These are phyloP conservation scores for Caenorhabditis sp. DNA, from an alignment of 2,888 invertebrate species.

Conservation along the genomic window DNA sequence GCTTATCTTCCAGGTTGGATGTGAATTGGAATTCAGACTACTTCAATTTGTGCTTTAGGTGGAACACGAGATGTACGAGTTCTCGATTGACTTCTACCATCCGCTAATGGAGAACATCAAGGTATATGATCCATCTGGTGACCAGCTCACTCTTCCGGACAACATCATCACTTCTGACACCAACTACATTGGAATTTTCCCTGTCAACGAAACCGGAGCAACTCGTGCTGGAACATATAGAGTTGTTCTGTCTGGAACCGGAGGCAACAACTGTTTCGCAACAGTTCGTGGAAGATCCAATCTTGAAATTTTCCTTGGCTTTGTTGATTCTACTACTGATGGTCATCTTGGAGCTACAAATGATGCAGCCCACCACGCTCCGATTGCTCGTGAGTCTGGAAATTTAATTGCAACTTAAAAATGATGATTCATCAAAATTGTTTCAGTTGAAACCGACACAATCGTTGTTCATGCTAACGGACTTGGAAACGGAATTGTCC, in stretches of 20 bases:
- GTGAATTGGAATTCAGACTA: not conserved
- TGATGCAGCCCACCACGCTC: slow-evolving; percentile 73
- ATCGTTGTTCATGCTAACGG: slow-evolving; percentile 73
- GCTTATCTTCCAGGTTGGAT: slow-evolving; percentile 65
- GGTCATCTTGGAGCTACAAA: slow-evolving; percentile 69
- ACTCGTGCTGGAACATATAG: slow-evolving; percentile 69
- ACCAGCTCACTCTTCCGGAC: slow-evolving; percentile 60
- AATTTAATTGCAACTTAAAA: too few relatives aligned
- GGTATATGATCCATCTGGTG: slow-evolving; percentile 64
- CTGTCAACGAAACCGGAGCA: slow-evolving; percentile 69
- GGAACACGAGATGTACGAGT: slow-evolving; percentile 73
- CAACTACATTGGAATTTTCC: slow-evolving; percentile 72
- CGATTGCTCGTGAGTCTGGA: slow-evolving; percentile 66
- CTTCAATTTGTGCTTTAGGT: slow-evolving; percentile 57
- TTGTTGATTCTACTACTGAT: slow-evolving; percentile 65
- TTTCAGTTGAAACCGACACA: slow-evolving; percentile 67
- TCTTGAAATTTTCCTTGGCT: slow-evolving; percentile 70
- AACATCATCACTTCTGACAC: slow-evolving; percentile 68
- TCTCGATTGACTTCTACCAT: slow-evolving; percentile 74
- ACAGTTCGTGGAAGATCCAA: slow-evolving; percentile 70
- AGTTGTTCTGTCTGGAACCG: slow-evolving; percentile 51
- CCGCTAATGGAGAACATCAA: slow-evolving; percentile 48
- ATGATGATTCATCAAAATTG: not conserved
- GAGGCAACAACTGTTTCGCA: slow-evolving; percentile 68
- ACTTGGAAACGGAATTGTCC: slow-evolving; percentile 60